A percentile compares a stretch with the other conserved stretches of the same genome.
phyloP scores from a whole-genome alignment of 2,888 invertebrate genomes.

The Cephus sareptanus region DNA sequence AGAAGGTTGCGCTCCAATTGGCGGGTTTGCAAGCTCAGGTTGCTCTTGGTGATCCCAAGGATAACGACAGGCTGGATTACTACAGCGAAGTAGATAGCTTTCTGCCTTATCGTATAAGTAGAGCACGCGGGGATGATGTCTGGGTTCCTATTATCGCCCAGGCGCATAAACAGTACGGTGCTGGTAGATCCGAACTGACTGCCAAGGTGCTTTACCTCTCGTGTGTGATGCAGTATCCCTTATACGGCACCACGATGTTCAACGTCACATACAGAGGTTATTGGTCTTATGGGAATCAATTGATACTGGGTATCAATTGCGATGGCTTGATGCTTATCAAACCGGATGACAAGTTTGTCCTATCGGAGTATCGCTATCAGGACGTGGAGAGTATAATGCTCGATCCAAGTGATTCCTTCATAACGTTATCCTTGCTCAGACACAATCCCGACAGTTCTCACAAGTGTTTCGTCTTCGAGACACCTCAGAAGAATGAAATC shows the following conservation, averaged over 20 bases:
- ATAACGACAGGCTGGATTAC: slow-evolving; percentile 83
- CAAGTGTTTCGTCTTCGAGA: slow-evolving; percentile 94
- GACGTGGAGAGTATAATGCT: slow-evolving; percentile 92
- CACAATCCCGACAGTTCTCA: slow-evolving; percentile 75
- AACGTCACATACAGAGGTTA: slow-evolving; percentile 93
- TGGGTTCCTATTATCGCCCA: slow-evolving; percentile 90
- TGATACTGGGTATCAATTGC: slow-evolving; percentile 86
- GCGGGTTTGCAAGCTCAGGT: slow-evolving; percentile 96
- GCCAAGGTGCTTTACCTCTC: slow-evolving; percentile 94
- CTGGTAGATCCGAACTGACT: slow-evolving; percentile 90
- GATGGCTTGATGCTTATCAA: slow-evolving; percentile 93
- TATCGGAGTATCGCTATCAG: slow-evolving; percentile 90
- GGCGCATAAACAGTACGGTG: slow-evolving; percentile 90
- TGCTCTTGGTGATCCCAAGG: slow-evolving; percentile 87
- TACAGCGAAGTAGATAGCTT: slow-evolving; percentile 93
- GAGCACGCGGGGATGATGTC: slow-evolving; percentile 82
- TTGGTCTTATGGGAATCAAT: slow-evolving; percentile 84
- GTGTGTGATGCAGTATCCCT: slow-evolving; percentile 96
- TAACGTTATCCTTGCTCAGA: slow-evolving; percentile 88
- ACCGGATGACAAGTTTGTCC: slow-evolving; percentile 90
- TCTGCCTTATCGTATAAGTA: slow-evolving; percentile 84
- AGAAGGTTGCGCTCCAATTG: slow-evolving; percentile 92
- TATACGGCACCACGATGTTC: slow-evolving; percentile 88
- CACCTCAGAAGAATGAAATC: slow-evolving; percentile 89
- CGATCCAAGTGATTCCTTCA: slow-evolving; percentile 92